A percentile compares a stretch with the other conserved stretches of the same genome.
phyloP scores from a whole-genome alignment of 2,888 invertebrate species.

The Hoplodrina blanda region DNA sequence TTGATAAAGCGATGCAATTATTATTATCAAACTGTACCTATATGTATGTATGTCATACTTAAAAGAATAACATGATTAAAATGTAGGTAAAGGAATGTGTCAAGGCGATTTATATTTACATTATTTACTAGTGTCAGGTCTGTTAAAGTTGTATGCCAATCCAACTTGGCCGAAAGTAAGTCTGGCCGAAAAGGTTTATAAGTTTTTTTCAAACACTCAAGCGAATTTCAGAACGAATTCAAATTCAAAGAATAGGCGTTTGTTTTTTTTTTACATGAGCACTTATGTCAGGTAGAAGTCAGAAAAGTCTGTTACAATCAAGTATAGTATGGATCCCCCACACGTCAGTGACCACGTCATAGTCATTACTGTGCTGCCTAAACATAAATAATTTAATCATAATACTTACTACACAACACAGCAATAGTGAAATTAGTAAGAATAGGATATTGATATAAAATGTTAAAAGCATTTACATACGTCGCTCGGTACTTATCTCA shows the following conservation, averaged over 20 bases:
- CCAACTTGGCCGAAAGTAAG: no score
- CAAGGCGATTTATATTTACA: conserved; percentile 43
- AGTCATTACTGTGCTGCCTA: no score
- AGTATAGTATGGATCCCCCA: no score
- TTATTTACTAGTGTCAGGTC: conserved; percentile 20
- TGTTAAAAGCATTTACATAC: not conserved
- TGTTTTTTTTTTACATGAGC: no score
- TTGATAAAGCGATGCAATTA: conserved; percentile 10
- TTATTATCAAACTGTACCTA: conserved; percentile 8
- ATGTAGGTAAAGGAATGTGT: conserved; percentile 14
- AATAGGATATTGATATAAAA: not conserved
- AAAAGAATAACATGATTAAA: conserved; percentile 12
- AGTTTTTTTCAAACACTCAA: no score
- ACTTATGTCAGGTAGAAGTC: no score
- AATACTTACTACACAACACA: not conserved
- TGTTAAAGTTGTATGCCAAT: not conserved
- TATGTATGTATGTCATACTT: not conserved
- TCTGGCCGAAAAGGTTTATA: no score
- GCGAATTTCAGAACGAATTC: no score
- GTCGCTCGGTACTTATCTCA: no score
- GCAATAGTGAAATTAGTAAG: not conserved
- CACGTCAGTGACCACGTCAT: no score
- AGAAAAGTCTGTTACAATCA: no score
- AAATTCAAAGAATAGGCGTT: no score
- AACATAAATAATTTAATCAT: not conserved